phyloP scores from a whole-genome alignment of 2,113 vertebrate species.

The Albula goreensis region DNA sequence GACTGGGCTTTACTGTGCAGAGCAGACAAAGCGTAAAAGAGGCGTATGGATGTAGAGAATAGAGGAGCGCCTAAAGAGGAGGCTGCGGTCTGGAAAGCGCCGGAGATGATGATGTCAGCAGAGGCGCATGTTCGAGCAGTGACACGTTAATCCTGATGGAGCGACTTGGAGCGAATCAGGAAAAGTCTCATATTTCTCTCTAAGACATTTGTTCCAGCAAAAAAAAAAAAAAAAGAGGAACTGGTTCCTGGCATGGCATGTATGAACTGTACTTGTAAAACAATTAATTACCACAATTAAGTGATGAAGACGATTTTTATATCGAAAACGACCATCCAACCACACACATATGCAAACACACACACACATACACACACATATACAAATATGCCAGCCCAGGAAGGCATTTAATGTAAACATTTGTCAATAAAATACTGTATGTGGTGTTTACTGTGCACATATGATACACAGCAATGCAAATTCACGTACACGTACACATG shows the following conservation, averaged over 20 bases:
- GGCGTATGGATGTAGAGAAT: neutral
- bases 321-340: neutral
- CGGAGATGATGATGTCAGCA: slow-evolving; percentile 8
- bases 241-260: slow-evolving; percentile 10
- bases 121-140: slow-evolving; percentile 1
- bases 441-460: neutral
- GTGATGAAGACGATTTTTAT: neutral
- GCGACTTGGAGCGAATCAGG: neutral
- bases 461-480: neutral
- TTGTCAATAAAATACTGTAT: neutral
- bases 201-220: neutral
- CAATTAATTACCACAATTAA: neutral
- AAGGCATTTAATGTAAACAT: neutral
- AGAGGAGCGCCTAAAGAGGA: neutral
- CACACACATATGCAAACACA: neutral
- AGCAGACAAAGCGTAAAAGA: neutral
- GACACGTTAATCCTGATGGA: slow-evolving; percentile 8
- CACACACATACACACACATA: neutral
- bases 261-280: neutral
- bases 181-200: slow-evolving; percentile 16
- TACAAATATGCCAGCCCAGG: neutral
- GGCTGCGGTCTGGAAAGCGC: neutral
- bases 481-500: neutral
- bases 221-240: neutral
- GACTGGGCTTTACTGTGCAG: neutral